These are phyloP conservation scores for Caenorhabditis sulstoni DNA, from an alignment of 2,888 invertebrate genomes.

Conservation along the genomic window DNA sequence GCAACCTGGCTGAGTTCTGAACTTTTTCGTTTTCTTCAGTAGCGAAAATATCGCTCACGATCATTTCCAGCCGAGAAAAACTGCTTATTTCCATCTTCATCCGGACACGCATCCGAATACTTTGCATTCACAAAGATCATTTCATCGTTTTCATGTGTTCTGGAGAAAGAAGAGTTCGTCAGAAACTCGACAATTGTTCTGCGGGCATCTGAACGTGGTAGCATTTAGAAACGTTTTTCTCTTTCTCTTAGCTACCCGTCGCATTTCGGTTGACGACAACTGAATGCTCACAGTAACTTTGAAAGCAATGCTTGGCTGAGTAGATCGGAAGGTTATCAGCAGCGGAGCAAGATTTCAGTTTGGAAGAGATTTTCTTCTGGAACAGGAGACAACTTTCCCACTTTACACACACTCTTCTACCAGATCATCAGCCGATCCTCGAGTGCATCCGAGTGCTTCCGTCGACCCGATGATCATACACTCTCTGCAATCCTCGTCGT, in stretches of 20 bases:
- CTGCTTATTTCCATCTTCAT: neutral
- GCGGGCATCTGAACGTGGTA: conserved; percentile 15
- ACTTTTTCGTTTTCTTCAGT: neutral
- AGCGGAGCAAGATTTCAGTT: conserved; percentile 10
- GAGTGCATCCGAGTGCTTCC: conserved; percentile 11
- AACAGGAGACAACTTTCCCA: neutral
- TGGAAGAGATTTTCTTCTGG: conserved; percentile 17
- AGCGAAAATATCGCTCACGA: neutral
- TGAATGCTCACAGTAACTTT: conserved; percentile 55
- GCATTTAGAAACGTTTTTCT: neutral
- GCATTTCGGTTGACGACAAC: conserved; percentile 22
- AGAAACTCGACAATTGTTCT: conserved; percentile 24
- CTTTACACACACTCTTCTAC: neutral
- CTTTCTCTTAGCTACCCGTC: neutral
- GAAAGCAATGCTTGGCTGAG: conserved; percentile 47
- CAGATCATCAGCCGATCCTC: neutral
- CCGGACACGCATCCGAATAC: conserved; percentile 18
- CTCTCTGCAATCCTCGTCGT: conserved; percentile 24
- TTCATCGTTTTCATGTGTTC: neutral
- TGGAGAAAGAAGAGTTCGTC: neutral
- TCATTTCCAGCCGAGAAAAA: conserved; percentile 32
- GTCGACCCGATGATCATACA: conserved; percentile 23
- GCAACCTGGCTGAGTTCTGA: conserved; percentile 24
- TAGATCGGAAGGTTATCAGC: conserved; percentile 28
- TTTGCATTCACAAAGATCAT: conserved; percentile 30